phyloP scores from a whole-genome alignment of 2,797 vertebrate species.

The Enteromius fasciolatus region DNA sequence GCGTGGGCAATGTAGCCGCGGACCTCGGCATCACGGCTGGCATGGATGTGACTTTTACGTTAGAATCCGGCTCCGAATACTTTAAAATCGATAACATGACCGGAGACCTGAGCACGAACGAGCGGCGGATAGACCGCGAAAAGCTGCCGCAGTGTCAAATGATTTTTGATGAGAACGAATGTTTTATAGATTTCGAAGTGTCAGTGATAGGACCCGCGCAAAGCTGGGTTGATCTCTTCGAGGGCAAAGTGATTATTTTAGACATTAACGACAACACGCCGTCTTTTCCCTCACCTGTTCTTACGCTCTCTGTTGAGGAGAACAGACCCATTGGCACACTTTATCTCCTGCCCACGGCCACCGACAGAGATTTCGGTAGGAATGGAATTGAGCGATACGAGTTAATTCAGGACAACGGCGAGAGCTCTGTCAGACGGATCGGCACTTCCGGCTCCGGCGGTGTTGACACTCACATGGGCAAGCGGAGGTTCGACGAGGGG shows the following conservation, averaged over 20 bases:
- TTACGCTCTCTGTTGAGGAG: conserved; percentile 96
- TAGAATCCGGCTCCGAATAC: conserved; percentile 96
- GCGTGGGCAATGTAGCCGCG: conserved; percentile 92
- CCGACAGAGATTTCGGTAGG: conserved; percentile 94
- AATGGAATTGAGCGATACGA: conserved; percentile 98
- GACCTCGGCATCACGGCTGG: conserved; percentile 93
- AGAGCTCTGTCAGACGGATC: conserved; percentile 76
- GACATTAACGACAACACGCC: conserved; percentile 99
- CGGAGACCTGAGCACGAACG: conserved; percentile 95
- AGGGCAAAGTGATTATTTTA: conserved; percentile 94
- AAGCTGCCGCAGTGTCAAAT: conserved; percentile 98
- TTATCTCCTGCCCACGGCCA: conserved; percentile 95
- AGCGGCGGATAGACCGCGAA: conserved; percentile 95
- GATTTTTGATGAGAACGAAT: conserved; percentile 99
- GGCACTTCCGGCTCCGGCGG: conserved; percentile 62
- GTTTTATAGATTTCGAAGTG: conserved; percentile 98
- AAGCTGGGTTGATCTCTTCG: conserved; percentile 98
- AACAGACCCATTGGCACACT: conserved; percentile 97
- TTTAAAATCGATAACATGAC: conserved; percentile 99
- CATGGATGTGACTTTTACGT: conserved; percentile 96
- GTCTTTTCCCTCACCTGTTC: conserved; percentile 94
- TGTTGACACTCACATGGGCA: conserved; percentile 76
- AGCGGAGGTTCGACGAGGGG: conserved; percentile 81
- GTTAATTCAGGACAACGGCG: conserved; percentile 90
- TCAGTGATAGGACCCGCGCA: conserved; percentile 98